phyloP scores from a whole-genome alignment of 1,140 invertebrate species.

The Cherax quadricarinatus region DNA sequence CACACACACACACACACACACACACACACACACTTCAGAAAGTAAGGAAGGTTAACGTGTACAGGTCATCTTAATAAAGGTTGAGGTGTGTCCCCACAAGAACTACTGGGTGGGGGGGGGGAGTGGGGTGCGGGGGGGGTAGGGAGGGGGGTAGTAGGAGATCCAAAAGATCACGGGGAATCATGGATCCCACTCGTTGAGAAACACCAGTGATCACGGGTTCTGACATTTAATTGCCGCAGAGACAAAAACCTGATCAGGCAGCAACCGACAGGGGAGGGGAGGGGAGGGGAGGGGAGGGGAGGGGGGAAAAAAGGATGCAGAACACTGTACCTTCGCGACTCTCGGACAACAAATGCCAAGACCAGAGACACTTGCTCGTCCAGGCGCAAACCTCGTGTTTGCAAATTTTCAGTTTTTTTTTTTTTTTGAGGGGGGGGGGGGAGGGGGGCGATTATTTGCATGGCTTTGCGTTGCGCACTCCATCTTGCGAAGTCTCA shows the following conservation, averaged over 20 bases:
- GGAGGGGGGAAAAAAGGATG: neutral
- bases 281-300: too few species aligned
- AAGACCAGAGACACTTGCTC: neutral
- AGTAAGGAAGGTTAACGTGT: too few species aligned
- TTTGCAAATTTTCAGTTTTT: neutral
- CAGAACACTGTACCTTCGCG: neutral
- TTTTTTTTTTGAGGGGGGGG: too few species aligned
- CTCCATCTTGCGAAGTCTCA: neutral
- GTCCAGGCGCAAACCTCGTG: neutral
- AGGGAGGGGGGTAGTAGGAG: too few species aligned
- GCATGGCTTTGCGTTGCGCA: neutral
- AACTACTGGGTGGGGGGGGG: too few species aligned
- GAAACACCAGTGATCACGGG: neutral
- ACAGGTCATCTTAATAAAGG: too few species aligned
- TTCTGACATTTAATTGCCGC: slow-evolving; percentile 1
- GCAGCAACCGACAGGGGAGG: too few species aligned
- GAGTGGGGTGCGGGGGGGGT: too few species aligned
- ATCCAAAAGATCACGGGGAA: neutral
- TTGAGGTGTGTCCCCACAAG: too few species aligned
- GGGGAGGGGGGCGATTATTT: neutral
- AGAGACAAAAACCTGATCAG: neutral
- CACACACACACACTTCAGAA: too few species aligned
- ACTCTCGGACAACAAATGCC: neutral
- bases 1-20: too few species aligned
- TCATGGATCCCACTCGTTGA: neutral